Evolutionary conservation across 2,888 invertebrate species (phyloP).

Genomic region (Antitype chi): DNA sequence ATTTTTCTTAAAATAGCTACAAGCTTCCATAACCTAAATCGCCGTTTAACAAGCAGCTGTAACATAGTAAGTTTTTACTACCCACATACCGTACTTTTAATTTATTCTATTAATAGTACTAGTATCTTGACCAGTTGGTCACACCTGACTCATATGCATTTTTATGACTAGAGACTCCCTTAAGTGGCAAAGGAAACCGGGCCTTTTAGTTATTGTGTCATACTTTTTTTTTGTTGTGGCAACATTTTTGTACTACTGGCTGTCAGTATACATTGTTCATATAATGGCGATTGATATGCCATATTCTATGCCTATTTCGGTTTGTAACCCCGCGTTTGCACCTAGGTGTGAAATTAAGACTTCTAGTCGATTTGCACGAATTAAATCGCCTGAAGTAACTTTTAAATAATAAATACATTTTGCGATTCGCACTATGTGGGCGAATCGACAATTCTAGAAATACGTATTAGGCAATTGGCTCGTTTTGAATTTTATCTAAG

Average conservation of each 20-base stretch:
- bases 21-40: conserved; percentile 37
- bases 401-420: no score
- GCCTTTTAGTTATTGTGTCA: conserved; percentile 12
- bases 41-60: neutral
- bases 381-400: no score
- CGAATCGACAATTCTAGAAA: no score
- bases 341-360: no score
- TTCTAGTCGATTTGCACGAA: no score
- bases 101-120: conserved; percentile 35
- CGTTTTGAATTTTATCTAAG: no score
- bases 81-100: conserved; percentile 32
- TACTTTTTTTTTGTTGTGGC: conserved; percentile 21
- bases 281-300: neutral
- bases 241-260: conserved; percentile 2
- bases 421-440: no score
- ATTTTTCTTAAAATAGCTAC: neutral
- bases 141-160: conserved; percentile 44
- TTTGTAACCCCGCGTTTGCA: no score
- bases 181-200: conserved; percentile 24
- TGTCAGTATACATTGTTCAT: neutral
- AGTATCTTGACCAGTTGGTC: neutral
- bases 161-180: conserved; percentile 37
- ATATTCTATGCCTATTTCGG: neutral
- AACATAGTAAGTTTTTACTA: conserved; percentile 36
- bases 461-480: no score